Evolutionary conservation across 2,113 vertebrate species (phyloP), one percentile per base, ranked within the genome.

Genomic region (Trematocara nigrifrons): DNA sequence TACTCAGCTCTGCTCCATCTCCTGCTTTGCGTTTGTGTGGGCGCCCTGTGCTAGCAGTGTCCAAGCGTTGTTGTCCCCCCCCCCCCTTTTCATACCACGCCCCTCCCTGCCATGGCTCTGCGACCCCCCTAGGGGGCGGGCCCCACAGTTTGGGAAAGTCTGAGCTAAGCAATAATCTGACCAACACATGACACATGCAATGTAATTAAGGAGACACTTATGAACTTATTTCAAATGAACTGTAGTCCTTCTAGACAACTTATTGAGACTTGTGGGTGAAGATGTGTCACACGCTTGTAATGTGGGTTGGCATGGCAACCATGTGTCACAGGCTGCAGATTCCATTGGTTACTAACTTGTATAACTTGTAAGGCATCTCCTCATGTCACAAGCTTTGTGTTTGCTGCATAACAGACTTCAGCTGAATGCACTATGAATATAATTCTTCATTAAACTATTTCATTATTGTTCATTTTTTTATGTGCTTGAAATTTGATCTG

Each of bases 261-360:
- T 51, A 51, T 8, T 3, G 13, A n/a, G 38, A 69, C 13, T 11
- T 64, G 69, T 49, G 33, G 29, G 20, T 47, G 59, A 79, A 29
- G 20, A 31, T 76, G 69, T 71, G 6, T 53, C 16, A 29, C 33
- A 52, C 51, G 13, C 3, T 49, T 18, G 6, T 16, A 31, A 51
- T 18, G 7, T 7, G 31, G 59, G 93, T 95, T 92, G 89, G 51
- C 89, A 92, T 94, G 93, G 84, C 90, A 86, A 94, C 92, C 51
- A 53, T 52, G 76, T 35, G 85, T 93, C 79, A 91, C 57, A 61
- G 76, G 71, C 59, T 26, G 47, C 31, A 84, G 80, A 74, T 61
- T 90, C 82, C 79, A 76, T 86, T 29, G 26, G 38, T 47, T 45
- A 54, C 35, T 49, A 9, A 15, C 18, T 66, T 38, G 33, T 66